Base-by-base conservation (phyloP, 53 echinoderm and acorn worm species). In the Echinometra lucunter region DNA sequence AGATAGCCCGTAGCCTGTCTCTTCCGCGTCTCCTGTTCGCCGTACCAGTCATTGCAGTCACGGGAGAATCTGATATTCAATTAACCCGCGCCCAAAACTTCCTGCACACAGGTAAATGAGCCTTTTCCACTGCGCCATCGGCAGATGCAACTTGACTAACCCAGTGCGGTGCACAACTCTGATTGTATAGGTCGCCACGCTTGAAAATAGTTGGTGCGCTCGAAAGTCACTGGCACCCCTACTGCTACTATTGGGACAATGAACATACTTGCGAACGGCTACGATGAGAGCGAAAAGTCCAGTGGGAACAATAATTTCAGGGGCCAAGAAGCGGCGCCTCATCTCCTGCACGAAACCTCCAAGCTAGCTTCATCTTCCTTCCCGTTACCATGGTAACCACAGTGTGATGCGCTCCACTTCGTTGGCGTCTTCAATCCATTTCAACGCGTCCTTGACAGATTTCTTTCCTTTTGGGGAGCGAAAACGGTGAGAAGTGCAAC, bases 31-130 rank as follows among this genome's bases (percentile, higher is more conserved):
- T 40, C 81, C 44, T 85, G 30, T n/a, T 47, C n/a, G 72, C 16
- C 16, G 63, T 60, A 60, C 89, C 89, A 89, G 89, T 89, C 37
- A 89, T 58, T 19, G 10, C 23, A 58, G 89, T 89, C 89, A 89
- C 21, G 58, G 58, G 89, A 89, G 89, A 89, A 89, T 89, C 89
- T 38, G 89, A 89, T 89, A 89, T 89, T 89, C 89, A 89, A 89
- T 89, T 89, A 89, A 60, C 89, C 89, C 89, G 58, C 89, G 89
- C 40, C 60, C 89, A 89, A 58, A 60, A 57, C 60, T 58, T 60
- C 63, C 63, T 60, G 89, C 18, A 37, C 60, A 89, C 89, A 89
- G 89, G 89, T 89, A 89, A 85, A 27, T 49, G 45, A 21, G n/a
- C 28, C 49, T n/a, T 85, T 6, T 49, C 11, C 85, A 85, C 28